Percentiles rank a stretch among this genome's conserved stretches.
Conservation (phyloP, 2,113 vertebrate genomes). For the Eptatretus burgeri region DNA sequence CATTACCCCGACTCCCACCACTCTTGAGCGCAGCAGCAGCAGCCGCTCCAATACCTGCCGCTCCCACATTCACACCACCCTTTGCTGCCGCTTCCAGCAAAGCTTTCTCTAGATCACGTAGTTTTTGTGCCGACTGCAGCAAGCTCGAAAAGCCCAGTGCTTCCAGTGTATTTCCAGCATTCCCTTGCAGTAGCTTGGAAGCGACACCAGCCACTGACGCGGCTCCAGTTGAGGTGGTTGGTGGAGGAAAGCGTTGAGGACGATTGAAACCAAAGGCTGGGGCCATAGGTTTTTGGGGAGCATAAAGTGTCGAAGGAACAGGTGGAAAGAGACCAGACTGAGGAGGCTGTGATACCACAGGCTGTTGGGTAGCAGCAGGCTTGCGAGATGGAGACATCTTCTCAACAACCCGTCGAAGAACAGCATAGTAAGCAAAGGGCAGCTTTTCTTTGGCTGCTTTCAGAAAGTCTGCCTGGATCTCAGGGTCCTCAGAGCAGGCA, state of each 20-base stretch:
- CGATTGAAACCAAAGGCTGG: not conserved
- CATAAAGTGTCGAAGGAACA: not conserved
- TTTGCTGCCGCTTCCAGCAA: not conserved
- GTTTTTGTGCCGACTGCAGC: conserved; percentile 5
- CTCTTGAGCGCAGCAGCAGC: not conserved
- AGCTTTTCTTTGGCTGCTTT: conserved; percentile 2
- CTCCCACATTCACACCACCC: not conserved
- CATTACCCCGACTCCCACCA: too few relatives aligned
- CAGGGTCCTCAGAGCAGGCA: conserved; percentile 1
- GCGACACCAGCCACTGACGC: not conserved
- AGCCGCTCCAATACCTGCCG: not conserved
- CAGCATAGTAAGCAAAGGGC: conserved; percentile 2
- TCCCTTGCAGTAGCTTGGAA: not conserved
- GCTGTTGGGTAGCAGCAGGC: not conserved
- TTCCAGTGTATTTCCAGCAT: not conserved
- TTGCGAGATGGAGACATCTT: not conserved
- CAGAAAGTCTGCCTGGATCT: conserved; percentile 1
- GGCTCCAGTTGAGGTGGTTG: not conserved
- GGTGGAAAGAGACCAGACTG: conserved; percentile 1
- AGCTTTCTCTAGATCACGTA: conserved; percentile 2
- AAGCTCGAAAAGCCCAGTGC: conserved; percentile 5
- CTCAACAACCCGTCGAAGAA: not conserved
- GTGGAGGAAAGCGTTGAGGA: not conserved
- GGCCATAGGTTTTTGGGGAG: not conserved
- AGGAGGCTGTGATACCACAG: not conserved